Conservation (phyloP, 2,797 vertebrate species). For the Delichon dasypus region DNA sequence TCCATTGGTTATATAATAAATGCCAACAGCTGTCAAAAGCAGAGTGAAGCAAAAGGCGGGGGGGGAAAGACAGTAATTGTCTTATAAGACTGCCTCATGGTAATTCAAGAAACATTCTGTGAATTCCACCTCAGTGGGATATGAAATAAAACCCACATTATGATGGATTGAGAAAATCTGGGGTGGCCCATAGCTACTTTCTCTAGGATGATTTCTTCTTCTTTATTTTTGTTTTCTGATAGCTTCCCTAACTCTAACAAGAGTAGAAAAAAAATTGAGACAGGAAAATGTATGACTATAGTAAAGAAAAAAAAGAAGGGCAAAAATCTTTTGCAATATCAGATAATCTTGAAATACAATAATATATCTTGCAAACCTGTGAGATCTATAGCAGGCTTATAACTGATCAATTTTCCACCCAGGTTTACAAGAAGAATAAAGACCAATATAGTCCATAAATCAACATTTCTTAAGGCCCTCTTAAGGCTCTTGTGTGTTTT, state of each 20-base stretch:
- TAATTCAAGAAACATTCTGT: slow-evolving; percentile 80
- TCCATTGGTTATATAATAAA: slow-evolving; percentile 23
- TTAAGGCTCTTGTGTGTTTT: slow-evolving; percentile 11
- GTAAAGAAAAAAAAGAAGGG: not conserved
- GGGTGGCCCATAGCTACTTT: slow-evolving; percentile 78
- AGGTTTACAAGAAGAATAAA: slow-evolving; percentile 68
- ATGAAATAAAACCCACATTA: slow-evolving; percentile 63
- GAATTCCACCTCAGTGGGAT: slow-evolving; percentile 68
- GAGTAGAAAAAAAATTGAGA: not conserved
- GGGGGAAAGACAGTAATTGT: slow-evolving; percentile 80
- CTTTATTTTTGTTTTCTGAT: slow-evolving; percentile 72
- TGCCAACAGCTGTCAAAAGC: slow-evolving; percentile 58
- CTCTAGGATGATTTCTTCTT: slow-evolving; percentile 76
- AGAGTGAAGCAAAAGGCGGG: slow-evolving; percentile 44
- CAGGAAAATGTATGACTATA: slow-evolving; percentile 52
- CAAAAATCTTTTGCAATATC: slow-evolving; percentile 50
- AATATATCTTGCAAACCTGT: slow-evolving; percentile 60
- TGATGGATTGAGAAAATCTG: slow-evolving; percentile 69
- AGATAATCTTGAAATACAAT: slow-evolving; percentile 66
- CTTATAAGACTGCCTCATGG: slow-evolving; percentile 73
- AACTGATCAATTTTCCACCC: slow-evolving; percentile 70
- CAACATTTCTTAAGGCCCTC: slow-evolving; percentile 55
- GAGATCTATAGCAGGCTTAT: slow-evolving; percentile 62
- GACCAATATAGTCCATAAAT: slow-evolving; percentile 63
- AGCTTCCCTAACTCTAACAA: slow-evolving; percentile 54